These are phyloP conservation scores for Protodeltote pygarga DNA, from an alignment of 2,888 invertebrate genomes.

Conservation along the genomic window DNA sequence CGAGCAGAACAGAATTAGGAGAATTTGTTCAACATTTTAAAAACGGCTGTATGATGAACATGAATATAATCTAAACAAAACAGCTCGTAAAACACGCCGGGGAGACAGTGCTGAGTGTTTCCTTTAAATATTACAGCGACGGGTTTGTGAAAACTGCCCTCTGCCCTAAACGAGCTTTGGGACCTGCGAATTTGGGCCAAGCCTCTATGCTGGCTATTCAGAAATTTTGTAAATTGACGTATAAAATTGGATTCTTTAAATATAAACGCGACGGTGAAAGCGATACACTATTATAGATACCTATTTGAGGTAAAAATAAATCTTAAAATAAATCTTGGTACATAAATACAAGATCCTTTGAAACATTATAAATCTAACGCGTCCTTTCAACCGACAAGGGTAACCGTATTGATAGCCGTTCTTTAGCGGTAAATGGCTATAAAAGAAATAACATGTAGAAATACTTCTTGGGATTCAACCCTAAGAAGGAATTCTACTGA, in stretches of 20 bases:
- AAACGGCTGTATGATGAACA: conserved; percentile 9
- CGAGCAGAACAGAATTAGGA: conserved; percentile 21
- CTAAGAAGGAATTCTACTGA: too few relatives aligned
- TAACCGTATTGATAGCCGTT: too few relatives aligned
- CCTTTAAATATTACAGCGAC: conserved; percentile 63
- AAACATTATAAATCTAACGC: too few relatives aligned
- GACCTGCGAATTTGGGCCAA: conserved; percentile 36
- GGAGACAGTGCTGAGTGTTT: conserved; percentile 52
- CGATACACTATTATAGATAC: too few relatives aligned
- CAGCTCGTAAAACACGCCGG: conserved; percentile 47
- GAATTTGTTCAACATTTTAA: conserved; percentile 21
- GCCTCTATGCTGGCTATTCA: conserved; percentile 25
- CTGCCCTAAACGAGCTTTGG: conserved; percentile 49
- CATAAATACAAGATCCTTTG: too few relatives aligned
- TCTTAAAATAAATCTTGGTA: too few relatives aligned
- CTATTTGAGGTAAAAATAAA: too few relatives aligned
- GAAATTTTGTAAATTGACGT: conserved; percentile 25
- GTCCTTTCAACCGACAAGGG: too few relatives aligned
- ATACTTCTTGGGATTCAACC: too few relatives aligned
- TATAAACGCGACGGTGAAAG: conserved; percentile 2
- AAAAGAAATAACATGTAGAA: too few relatives aligned
- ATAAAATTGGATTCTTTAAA: conserved; percentile 22
- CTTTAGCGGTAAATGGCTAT: too few relatives aligned
- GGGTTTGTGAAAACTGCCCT: conserved; percentile 54
- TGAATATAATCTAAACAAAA: conserved; percentile 53